phyloP scores from a whole-genome alignment of 2,797 vertebrate species.

The Neostethus bicornis region DNA sequence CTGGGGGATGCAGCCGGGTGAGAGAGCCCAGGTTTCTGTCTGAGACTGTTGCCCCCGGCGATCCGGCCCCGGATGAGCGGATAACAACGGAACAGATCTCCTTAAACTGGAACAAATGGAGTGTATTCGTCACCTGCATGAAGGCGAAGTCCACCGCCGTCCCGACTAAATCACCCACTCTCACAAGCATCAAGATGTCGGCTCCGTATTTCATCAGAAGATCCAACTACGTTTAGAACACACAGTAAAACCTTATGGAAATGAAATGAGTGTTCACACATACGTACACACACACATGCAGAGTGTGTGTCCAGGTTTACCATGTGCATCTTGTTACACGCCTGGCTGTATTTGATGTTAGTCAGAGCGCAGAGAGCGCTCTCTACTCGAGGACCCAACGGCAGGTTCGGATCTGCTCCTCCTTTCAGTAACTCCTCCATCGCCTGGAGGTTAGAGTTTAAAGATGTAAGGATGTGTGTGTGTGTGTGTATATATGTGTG shows the following conservation, averaged over 20 bases:
- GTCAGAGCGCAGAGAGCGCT: conserved; percentile 81
- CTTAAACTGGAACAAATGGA: neutral
- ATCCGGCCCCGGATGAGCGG: conserved; percentile 72
- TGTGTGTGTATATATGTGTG: neutral
- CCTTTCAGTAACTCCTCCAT: conserved; percentile 82
- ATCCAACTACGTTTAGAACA: conserved; percentile 73
- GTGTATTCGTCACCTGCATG: conserved; percentile 77
- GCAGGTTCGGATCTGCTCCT: conserved; percentile 85
- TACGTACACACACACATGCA: too few relatives aligned
- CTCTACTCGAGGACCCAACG: conserved; percentile 74
- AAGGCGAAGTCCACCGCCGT: conserved; percentile 86
- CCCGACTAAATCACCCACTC: conserved; percentile 72
- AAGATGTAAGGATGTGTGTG: too few relatives aligned
- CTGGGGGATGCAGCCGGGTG: too few relatives aligned
- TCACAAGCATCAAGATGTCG: conserved; percentile 82
- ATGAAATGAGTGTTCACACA: neutral
- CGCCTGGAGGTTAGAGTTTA: too few relatives aligned
- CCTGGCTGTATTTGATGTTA: conserved; percentile 77
- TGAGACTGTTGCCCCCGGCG: too few relatives aligned
- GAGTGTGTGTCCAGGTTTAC: conserved; percentile 70
- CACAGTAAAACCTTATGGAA: neutral
- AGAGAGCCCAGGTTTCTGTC: too few relatives aligned
- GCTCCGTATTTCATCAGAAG: conserved; percentile 79
- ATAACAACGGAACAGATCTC: conserved; percentile 73
- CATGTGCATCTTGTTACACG: conserved; percentile 74